These are phyloP conservation scores for Lochmaea crataegi DNA, from an alignment of 2,888 invertebrate species.

Conservation along the genomic window DNA sequence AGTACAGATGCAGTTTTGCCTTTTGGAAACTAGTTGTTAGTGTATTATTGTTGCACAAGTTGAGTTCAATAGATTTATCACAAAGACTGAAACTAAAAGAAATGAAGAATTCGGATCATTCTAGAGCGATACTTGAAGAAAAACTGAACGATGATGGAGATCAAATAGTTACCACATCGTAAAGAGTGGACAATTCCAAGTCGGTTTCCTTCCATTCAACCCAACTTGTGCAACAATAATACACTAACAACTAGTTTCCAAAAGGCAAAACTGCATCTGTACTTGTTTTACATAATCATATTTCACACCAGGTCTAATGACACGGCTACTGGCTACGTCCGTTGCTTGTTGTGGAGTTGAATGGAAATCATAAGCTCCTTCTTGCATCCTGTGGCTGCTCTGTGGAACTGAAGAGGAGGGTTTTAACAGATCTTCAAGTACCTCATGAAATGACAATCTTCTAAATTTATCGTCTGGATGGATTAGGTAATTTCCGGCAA, in stretches of 20 bases:
- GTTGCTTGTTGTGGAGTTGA: slow-evolving; percentile 93
- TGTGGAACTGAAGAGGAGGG: slow-evolving; percentile 86
- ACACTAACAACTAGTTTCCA: slow-evolving; percentile 90
- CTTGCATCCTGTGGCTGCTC: slow-evolving; percentile 81
- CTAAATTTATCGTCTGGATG: slow-evolving; percentile 95
- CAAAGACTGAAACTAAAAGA: no score
- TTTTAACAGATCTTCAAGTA: slow-evolving; percentile 86
- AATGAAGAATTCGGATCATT: no score
- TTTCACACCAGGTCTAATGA: slow-evolving; percentile 74
- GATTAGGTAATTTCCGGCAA: slow-evolving; percentile 76
- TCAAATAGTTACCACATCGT: no score
- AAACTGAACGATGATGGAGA: no score
- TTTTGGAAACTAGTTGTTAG: slow-evolving; percentile 88
- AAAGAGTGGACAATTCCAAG: no score
- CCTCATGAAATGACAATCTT: slow-evolving; percentile 92
- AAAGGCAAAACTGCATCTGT: slow-evolving; percentile 90
- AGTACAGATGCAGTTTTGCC: slow-evolving; percentile 92
- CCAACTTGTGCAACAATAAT: no score
- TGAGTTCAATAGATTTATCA: no score
- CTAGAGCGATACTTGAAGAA: no score
- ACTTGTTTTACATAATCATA: slow-evolving; percentile 79
- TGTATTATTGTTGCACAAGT: no score
- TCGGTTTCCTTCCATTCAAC: no score
- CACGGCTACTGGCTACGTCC: slow-evolving; percentile 86
- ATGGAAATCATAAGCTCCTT: slow-evolving; percentile 88